phyloP scores from a whole-genome alignment of 2,113 vertebrate species.

The Mionectes macconnelli region DNA sequence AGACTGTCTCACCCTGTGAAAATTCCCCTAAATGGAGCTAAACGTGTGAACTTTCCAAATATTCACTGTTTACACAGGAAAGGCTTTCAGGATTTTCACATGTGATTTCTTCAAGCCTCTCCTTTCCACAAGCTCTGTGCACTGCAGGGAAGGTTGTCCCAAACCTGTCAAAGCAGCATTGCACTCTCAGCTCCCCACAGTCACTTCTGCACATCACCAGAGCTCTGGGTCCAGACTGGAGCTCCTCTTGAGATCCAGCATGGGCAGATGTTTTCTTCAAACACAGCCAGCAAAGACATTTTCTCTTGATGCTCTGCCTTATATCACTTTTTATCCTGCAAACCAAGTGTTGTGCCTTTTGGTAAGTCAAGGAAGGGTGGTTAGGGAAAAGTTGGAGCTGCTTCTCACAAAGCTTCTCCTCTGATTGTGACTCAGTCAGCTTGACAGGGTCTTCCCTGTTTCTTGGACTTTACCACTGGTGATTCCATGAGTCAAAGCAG shows the following conservation, averaged over 20 bases:
- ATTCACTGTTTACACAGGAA: neutral
- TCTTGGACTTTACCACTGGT: neutral
- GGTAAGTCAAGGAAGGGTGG: neutral
- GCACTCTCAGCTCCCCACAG: neutral
- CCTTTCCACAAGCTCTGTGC: neutral
- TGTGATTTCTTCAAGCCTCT: neutral
- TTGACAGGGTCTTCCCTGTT: neutral
- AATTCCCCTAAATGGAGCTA: neutral
- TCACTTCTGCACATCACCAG: neutral
- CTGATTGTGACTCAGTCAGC: neutral
- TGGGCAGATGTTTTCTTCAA: neutral
- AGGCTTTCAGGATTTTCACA: neutral
- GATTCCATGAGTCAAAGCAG: neutral
- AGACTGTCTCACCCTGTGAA: neutral
- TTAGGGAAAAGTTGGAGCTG: neutral
- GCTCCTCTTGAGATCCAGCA: neutral
- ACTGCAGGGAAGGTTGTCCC: neutral
- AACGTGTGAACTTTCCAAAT: neutral
- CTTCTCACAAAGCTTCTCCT: neutral
- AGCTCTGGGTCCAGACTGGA: neutral
- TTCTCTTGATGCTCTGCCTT: neutral
- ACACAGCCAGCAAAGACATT: neutral
- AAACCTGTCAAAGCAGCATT: neutral
- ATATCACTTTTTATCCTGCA: neutral
- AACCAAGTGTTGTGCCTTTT: neutral